Evolutionary conservation across 2,888 invertebrate genomes (phyloP).

Genomic region (Trissonchulus latispiculum): DNA sequence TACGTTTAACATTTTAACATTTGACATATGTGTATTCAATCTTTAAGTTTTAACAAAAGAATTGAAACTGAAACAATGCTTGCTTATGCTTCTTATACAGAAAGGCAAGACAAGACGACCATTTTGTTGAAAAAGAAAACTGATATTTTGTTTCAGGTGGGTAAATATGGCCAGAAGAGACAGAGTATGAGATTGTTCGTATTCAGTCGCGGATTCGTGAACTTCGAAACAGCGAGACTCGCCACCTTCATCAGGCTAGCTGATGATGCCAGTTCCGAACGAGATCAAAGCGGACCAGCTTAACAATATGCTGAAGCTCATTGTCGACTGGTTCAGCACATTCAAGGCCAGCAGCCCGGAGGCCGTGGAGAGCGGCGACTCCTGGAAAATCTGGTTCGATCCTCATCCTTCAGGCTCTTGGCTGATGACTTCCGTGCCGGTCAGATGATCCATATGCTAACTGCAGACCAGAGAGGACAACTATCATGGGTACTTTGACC

Average conservation of each 20-base stretch:
- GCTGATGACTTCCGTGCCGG: conserved; percentile 69
- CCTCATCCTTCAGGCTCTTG: conserved; percentile 74
- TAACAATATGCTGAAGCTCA: conserved; percentile 56
- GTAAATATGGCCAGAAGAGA: conserved; percentile 49
- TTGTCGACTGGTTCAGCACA: conserved; percentile 55
- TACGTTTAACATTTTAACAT: too few relatives aligned
- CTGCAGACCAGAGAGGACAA: conserved; percentile 79
- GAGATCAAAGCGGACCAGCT: conserved; percentile 72
- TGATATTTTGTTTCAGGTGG: conserved; percentile 41
- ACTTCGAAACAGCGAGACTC: conserved; percentile 71
- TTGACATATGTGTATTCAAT: too few relatives aligned
- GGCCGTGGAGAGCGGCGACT: conserved; percentile 63
- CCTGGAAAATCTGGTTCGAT: conserved; percentile 68
- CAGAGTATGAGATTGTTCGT: conserved; percentile 38
- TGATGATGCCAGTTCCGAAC: conserved; percentile 63
- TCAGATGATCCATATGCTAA: conserved; percentile 71
- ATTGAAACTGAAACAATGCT: too few relatives aligned
- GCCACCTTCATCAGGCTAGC: conserved; percentile 73
- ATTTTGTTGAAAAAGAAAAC: too few relatives aligned
- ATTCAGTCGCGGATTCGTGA: conserved; percentile 53
- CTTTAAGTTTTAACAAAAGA: too few relatives aligned
- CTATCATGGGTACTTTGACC: conserved; percentile 73
- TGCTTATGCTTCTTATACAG: too few relatives aligned
- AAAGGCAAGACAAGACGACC: too few relatives aligned
- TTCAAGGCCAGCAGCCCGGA: conserved; percentile 31